Conservation (phyloP, 1,140 invertebrate genomes). For the Monochamus saltuarius region DNA sequence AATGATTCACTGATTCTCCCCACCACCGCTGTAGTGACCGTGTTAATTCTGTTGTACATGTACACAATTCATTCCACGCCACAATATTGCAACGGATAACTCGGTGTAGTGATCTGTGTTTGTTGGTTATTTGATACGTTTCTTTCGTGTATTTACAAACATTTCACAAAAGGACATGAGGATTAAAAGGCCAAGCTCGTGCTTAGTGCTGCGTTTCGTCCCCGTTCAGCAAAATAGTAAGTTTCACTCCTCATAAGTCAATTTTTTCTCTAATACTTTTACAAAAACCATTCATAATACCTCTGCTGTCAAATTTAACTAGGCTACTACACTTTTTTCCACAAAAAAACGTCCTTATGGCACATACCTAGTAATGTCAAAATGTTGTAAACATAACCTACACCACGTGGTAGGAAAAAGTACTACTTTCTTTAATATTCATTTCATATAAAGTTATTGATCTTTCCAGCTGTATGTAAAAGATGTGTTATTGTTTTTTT, state of each 20-base stretch:
- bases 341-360: too few species aligned
- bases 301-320: too few species aligned
- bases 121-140: constrained; percentile 8
- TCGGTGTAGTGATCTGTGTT: constrained; percentile 1
- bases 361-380: too few species aligned
- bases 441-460: too few species aligned
- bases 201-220: constrained; percentile 61
- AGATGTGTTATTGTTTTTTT: neutral
- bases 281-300: too few species aligned
- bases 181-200: constrained; percentile 65
- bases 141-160: constrained; percentile 17
- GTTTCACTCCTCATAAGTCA: constrained; percentile 19
- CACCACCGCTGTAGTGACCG: constrained; percentile 32
- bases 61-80: constrained; percentile 26
- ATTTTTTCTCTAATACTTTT: neutral
- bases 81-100: constrained; percentile 17
- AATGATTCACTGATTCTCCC: constrained; percentile 35
- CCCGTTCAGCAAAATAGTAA: constrained; percentile 51
- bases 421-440: too few species aligned
- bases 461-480: too few species aligned
- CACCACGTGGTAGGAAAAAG: too few species aligned
- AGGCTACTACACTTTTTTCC: too few species aligned
- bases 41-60: constrained; percentile 25
- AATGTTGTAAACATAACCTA: too few species aligned
- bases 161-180: constrained; percentile 58